Conservation (phyloP, 2,113 vertebrate genomes). For the Tor tambroides region DNA sequence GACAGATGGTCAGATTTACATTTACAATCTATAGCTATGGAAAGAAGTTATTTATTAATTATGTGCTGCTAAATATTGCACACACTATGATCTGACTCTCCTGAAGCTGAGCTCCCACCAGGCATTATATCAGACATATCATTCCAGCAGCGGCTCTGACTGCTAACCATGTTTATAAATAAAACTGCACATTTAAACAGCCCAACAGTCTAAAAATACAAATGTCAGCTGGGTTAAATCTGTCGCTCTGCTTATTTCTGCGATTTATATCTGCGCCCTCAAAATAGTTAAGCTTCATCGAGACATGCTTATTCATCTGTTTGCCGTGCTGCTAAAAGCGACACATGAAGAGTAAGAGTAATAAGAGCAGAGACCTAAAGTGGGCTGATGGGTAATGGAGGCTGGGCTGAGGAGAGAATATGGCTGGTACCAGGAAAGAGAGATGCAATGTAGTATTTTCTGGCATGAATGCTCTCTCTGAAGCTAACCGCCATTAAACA, state of each 20-base stretch:
- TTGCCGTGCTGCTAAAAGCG: conserved; percentile 8
- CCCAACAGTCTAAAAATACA: conserved; percentile 25
- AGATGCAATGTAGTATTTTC: conserved; percentile 5
- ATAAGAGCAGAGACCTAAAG: neutral
- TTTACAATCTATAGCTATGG: conserved; percentile 10
- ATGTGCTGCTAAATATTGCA: conserved; percentile 2
- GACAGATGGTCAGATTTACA: neutral
- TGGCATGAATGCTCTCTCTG: neutral
- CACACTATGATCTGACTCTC: conserved; percentile 9
- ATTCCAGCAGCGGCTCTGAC: neutral
- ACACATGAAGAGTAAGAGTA: conserved; percentile 9
- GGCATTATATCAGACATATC: conserved; percentile 20
- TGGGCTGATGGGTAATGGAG: conserved; percentile 36
- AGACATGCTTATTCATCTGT: conserved; percentile 38
- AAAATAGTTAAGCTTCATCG: conserved; percentile 8
- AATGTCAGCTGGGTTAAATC: conserved; percentile 28
- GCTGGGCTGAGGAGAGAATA: neutral
- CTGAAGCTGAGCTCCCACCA: conserved; percentile 5
- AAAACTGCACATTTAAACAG: conserved; percentile 10
- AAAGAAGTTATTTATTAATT: neutral
- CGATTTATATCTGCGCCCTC: conserved; percentile 15
- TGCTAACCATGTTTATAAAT: conserved; percentile 31
- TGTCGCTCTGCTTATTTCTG: neutral
- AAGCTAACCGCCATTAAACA: conserved; percentile 23
- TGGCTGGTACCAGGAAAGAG: conserved; percentile 8